phyloP scores from a whole-genome alignment of 2,888 invertebrate species.

The Endomychus coccineus region DNA sequence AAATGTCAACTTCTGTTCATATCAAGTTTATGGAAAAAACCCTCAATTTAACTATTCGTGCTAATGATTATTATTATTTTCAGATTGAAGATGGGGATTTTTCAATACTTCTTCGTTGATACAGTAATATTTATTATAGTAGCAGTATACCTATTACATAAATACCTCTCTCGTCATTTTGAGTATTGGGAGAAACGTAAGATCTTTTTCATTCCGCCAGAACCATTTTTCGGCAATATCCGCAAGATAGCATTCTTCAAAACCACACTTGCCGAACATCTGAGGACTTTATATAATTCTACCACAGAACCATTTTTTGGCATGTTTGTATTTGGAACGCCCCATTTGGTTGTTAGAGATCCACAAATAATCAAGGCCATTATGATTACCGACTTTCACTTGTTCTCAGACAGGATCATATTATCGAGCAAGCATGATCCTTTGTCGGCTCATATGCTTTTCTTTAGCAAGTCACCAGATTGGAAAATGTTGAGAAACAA shows the following conservation, averaged over 20 bases:
- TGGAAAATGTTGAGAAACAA: constrained; percentile 49
- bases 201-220: constrained; percentile 38
- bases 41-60: no score
- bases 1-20: no score
- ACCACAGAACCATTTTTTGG: constrained; percentile 40
- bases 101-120: constrained; percentile 6
- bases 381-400: constrained; percentile 45
- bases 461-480: constrained; percentile 44
- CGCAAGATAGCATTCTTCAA: constrained; percentile 2
- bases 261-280: constrained; percentile 5
- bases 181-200: constrained; percentile 42
- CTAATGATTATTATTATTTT: no score
- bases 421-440: constrained; percentile 41
- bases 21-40: no score
- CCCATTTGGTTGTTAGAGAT: constrained; percentile 43
- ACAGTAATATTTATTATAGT: constrained; percentile 3
- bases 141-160: constrained; percentile 25
- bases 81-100: no score
- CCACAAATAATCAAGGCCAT: constrained; percentile 45
- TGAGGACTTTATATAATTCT: constrained; percentile 12
- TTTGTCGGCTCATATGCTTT: constrained; percentile 40
- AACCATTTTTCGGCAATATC: constrained; percentile 43
- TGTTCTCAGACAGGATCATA: constrained; percentile 44
- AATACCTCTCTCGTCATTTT: constrained; percentile 36
- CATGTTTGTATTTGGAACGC: constrained; percentile 46